Conservation (phyloP, 2,888 invertebrate genomes). For the Apoderus coryli region DNA sequence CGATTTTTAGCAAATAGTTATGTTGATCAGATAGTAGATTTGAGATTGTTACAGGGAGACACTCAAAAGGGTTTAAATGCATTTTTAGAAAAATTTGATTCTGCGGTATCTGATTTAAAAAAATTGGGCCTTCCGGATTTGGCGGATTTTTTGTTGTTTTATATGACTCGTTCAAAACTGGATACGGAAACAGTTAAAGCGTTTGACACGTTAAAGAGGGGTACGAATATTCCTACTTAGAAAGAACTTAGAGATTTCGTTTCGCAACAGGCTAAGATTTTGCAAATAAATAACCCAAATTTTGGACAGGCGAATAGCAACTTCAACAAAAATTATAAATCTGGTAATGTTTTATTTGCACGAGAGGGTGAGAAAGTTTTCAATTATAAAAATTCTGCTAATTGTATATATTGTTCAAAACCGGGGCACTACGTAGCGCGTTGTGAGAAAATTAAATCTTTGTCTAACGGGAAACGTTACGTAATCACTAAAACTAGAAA, state of each 20-base stretch:
- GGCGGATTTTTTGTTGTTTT: constrained; percentile 6
- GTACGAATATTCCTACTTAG: constrained; percentile 1
- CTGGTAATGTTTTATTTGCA: no score
- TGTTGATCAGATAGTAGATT: constrained; percentile 5
- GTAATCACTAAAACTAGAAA: background rate
- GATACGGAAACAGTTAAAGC: constrained; percentile 1
- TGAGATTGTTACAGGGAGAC: constrained; percentile 8
- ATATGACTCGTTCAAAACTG: background rate
- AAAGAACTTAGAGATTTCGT: background rate
- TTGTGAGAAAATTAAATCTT: background rate
- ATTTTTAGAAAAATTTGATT: constrained; percentile 11
- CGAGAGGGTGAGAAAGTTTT: no score
- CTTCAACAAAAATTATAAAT: no score
- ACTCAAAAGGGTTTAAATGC: constrained; percentile 7
- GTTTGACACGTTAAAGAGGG: background rate
- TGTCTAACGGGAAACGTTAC: background rate
- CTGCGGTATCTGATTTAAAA: constrained; percentile 6
- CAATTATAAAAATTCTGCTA: background rate
- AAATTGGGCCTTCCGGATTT: constrained; percentile 7
- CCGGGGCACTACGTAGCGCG: background rate
- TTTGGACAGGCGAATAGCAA: no score
- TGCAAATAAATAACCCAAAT: background rate
- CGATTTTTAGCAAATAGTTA: constrained; percentile 1
- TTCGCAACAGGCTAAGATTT: constrained; percentile 1
- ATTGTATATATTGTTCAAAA: background rate